Percentiles rank a stretch among this genome's conserved stretches.
Evolutionary conservation across 2,113 vertebrate genomes (phyloP).

Genomic region (Chaetorhynchus papuensis): DNA sequence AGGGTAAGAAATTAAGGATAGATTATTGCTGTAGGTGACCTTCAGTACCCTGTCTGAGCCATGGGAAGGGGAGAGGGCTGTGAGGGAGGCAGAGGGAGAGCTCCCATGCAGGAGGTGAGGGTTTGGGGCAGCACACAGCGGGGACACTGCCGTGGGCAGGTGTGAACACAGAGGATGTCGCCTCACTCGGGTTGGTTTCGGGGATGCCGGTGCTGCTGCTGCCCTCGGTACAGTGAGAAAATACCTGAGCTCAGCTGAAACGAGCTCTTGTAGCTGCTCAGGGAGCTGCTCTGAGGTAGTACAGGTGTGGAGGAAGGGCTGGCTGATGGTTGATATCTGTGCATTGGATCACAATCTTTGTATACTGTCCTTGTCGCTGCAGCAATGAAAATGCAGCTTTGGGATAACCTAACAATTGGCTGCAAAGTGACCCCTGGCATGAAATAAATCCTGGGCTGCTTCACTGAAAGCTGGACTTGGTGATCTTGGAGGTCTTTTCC

Average conservation of each 20-base stretch:
- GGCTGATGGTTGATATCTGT: neutral
- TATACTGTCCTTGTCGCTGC: neutral
- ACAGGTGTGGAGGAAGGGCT: neutral
- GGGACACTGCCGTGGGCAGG: neutral
- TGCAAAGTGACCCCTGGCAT: neutral
- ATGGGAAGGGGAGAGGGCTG: neutral
- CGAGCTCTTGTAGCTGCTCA: neutral
- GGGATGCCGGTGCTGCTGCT: neutral
- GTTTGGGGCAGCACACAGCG: neutral
- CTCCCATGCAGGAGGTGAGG: neutral
- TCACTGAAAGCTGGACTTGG: neutral
- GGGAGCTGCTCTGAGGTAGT: neutral
- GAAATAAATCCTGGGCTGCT: neutral
- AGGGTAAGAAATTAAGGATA: neutral
- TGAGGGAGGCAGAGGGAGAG: neutral
- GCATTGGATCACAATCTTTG: neutral
- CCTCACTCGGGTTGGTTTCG: neutral
- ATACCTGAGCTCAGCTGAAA: neutral
- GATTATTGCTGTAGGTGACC: neutral
- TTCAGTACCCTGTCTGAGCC: neutral
- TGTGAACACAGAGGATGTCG: neutral
- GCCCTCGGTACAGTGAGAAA: neutral
- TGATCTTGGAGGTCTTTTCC: neutral
- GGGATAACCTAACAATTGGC: neutral
- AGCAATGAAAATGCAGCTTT: neutral